phyloP scores from a whole-genome alignment of 2,113 vertebrate species.

The Hemicordylus capensis region DNA sequence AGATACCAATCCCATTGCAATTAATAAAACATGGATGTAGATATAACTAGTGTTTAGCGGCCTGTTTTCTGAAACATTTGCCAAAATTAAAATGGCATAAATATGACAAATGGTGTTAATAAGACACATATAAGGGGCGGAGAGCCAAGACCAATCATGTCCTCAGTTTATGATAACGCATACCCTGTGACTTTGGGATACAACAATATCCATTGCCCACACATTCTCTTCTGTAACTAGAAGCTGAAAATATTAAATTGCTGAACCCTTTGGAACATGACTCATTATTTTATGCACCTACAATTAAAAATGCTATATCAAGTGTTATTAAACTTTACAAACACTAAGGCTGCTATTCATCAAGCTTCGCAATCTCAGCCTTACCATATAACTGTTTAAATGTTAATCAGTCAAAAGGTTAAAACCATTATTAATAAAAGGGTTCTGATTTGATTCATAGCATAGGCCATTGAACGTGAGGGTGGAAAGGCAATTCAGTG shows the following conservation, averaged over 20 bases:
- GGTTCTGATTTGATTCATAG: not conserved
- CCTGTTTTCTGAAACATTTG: constrained; percentile 2
- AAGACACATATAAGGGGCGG: not conserved
- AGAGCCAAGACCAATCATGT: not conserved
- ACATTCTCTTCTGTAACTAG: not conserved
- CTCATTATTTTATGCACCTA: constrained; percentile 19
- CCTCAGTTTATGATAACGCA: not conserved
- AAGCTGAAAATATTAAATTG: not conserved
- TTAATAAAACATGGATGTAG: not conserved
- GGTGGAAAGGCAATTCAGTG: constrained; percentile 5
- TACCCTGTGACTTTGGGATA: rapidly evolving
- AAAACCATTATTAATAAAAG: constrained; percentile 34
- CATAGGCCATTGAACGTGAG: not conserved
- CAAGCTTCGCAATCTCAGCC: constrained; percentile 17
- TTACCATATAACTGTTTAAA: constrained; percentile 38
- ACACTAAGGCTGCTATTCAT: constrained; percentile 25
- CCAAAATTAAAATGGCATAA: not conserved
- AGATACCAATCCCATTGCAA: not conserved
- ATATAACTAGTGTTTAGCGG: not conserved
- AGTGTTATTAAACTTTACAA: constrained; percentile 58
- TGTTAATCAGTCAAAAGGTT: constrained; percentile 54
- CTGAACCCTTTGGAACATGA: not conserved
- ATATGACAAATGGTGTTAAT: not conserved
- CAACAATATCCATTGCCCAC: not conserved
- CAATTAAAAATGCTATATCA: not conserved